These are phyloP conservation scores for Chiroxiphia lanceolata DNA, from an alignment of 2,797 vertebrate genomes.

Conservation along the genomic window DNA sequence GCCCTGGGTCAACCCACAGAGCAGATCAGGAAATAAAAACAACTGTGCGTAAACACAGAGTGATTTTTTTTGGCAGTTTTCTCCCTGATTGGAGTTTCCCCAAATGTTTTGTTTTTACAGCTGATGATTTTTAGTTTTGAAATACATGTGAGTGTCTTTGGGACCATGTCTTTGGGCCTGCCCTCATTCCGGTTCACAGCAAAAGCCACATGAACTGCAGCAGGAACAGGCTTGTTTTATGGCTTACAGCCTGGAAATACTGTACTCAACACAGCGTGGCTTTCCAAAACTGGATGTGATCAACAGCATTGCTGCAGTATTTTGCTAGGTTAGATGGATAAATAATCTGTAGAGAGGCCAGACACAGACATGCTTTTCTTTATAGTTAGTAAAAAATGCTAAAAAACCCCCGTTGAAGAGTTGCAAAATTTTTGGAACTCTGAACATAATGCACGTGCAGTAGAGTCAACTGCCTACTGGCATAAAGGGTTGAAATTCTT, in stretches of 20 bases:
- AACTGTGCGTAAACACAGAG: not conserved
- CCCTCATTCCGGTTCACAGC: not conserved
- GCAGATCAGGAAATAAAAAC: not conserved
- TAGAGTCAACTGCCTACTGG: not conserved
- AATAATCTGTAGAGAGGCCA: not conserved
- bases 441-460: not conserved
- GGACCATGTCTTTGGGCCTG: not conserved
- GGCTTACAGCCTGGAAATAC: constrained; percentile 39
- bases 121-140: not conserved
- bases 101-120: constrained; percentile 36
- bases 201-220: not conserved
- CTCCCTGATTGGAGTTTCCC: not conserved
- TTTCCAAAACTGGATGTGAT: constrained; percentile 33
- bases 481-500: not conserved
- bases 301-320: not conserved
- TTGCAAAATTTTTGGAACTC: not conserved
- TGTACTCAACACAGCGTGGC: not conserved
- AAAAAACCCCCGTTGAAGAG: not conserved
- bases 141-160: not conserved
- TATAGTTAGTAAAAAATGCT: not conserved
- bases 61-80: not conserved
- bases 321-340: not conserved
- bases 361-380: not conserved
- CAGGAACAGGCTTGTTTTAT: constrained; percentile 6
- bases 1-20: not conserved